Evolutionary conservation across 2,888 invertebrate species (phyloP).

Genomic region (Tillus elongatus): DNA sequence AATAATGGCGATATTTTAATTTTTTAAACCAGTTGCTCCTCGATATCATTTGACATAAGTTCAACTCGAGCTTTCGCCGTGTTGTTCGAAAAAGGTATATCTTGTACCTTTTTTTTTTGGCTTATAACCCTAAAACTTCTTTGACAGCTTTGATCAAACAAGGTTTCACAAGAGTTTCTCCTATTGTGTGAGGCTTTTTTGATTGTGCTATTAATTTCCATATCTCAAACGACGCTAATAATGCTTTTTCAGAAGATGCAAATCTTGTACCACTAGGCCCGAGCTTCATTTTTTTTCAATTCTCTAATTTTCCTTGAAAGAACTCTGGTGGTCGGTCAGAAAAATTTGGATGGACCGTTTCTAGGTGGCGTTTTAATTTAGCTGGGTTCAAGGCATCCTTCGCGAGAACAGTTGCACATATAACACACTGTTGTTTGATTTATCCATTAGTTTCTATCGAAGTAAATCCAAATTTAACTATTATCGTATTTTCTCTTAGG

Average conservation of each 20-base stretch:
- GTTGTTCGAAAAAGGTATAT: too few species aligned
- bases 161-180: too few species aligned
- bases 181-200: constrained; percentile 19
- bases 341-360: constrained; percentile 13
- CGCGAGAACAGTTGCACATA: constrained; percentile 19
- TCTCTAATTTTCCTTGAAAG: constrained; percentile 14
- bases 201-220: constrained; percentile 18
- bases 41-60: too few species aligned
- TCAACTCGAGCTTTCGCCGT: too few species aligned
- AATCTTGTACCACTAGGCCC: constrained; percentile 12
- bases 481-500: constrained; percentile 17
- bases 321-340: constrained; percentile 13
- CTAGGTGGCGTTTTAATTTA: constrained; percentile 14
- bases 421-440: constrained; percentile 20
- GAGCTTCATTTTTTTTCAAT: constrained; percentile 16
- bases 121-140: too few species aligned
- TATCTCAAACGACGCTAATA: constrained; percentile 18
- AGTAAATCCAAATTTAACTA: constrained; percentile 21
- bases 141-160: too few species aligned
- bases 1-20: too few species aligned
- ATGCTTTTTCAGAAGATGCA: constrained; percentile 16
- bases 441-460: constrained; percentile 18
- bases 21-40: too few species aligned
- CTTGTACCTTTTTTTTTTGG: too few species aligned
- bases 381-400: constrained; percentile 17